phyloP scores from a whole-genome alignment of 2,888 invertebrate species.

The Nemotelus nigrinus region DNA sequence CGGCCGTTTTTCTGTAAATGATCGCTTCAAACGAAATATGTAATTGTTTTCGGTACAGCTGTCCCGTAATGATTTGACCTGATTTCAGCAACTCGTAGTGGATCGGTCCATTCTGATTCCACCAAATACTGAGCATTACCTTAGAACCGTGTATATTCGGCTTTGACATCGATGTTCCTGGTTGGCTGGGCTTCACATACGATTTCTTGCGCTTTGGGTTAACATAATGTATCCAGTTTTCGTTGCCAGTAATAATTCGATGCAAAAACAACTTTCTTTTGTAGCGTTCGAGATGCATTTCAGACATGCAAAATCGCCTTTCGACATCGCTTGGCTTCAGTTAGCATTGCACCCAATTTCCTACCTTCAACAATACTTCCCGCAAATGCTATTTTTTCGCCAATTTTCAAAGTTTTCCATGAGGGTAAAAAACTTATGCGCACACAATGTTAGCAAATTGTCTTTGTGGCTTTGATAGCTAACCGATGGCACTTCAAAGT shows the following conservation, averaged over 20 bases:
- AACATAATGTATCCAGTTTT: conserved; percentile 37
- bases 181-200: not conserved
- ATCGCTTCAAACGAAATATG: conserved; percentile 22
- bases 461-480: too few species aligned
- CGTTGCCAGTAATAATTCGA: conserved; percentile 37
- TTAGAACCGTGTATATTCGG: conserved; percentile 46
- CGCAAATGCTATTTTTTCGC: too few species aligned
- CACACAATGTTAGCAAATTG: too few species aligned
- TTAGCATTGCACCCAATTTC: too few species aligned
- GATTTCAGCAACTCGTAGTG: conserved; percentile 45
- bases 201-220: conserved; percentile 45
- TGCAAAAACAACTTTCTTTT: conserved; percentile 37
- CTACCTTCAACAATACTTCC: too few species aligned
- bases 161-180: conserved; percentile 17
- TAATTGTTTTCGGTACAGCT: conserved; percentile 36
- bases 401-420: too few species aligned
- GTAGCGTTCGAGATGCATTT: conserved; percentile 34
- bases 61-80: conserved; percentile 38
- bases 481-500: too few species aligned
- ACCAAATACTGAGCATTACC: conserved; percentile 43
- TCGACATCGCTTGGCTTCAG: too few species aligned
- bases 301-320: too few species aligned
- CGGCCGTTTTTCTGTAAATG: conserved; percentile 38
- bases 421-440: too few species aligned
- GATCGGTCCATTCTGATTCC: conserved; percentile 31